Conservation (phyloP, 1,140 invertebrate species). For the Drosophila asahinai region DNA sequence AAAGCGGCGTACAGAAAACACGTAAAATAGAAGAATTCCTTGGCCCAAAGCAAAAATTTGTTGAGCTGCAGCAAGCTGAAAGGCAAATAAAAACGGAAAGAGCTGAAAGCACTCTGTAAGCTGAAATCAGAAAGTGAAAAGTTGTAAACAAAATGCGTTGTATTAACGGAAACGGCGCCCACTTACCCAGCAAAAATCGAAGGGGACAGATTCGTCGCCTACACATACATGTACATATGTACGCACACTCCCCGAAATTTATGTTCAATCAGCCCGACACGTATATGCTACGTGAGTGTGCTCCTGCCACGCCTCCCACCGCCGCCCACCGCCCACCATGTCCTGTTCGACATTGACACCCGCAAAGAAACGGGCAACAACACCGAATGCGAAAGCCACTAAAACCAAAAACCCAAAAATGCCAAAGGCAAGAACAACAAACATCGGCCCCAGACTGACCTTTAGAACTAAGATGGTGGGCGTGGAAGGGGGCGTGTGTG, state of each 20-base stretch:
- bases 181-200: constrained; percentile 26
- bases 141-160: constrained; percentile 79
- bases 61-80: constrained; percentile 58
- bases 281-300: constrained; percentile 69
- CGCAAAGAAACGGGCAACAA: constrained; percentile 37
- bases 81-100: constrained; percentile 69
- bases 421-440: constrained; percentile 40
- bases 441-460: constrained; percentile 49
- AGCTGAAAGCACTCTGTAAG: constrained; percentile 60
- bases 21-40: constrained; percentile 36
- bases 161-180: constrained; percentile 60
- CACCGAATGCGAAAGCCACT: constrained; percentile 42
- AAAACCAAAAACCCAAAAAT: constrained; percentile 54
- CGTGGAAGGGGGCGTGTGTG: constrained; percentile 15
- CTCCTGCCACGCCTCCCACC: constrained; percentile 8
- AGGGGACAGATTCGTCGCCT: constrained; percentile 21
- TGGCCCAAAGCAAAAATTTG: constrained; percentile 11
- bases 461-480: constrained; percentile 63
- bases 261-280: constrained; percentile 80
- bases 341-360: constrained; percentile 63
- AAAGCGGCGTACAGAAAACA: constrained; percentile 20
- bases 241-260: constrained; percentile 55
- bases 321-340: constrained; percentile 11
- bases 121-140: constrained; percentile 80
- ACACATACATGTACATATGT: constrained; percentile 15